A percentile compares a stretch with the other conserved stretches of the same genome.
Conservation (phyloP, 2,113 vertebrate species). For the Steatornis caripensis region DNA sequence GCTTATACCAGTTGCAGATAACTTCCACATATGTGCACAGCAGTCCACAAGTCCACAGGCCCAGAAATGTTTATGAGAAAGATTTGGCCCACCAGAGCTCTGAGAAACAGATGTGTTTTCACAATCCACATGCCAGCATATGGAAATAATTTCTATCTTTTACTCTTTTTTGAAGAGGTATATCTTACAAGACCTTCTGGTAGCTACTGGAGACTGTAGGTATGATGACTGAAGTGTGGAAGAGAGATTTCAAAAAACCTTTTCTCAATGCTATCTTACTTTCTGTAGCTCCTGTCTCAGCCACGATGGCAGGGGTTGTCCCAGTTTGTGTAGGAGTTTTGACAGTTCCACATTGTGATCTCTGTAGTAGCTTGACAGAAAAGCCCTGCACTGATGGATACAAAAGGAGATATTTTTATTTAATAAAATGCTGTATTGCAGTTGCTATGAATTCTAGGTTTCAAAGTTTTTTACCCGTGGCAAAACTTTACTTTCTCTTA, state of each 20-base stretch:
- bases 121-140: slow-evolving; percentile 75
- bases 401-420: slow-evolving; percentile 11
- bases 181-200: slow-evolving; percentile 59
- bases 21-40: slow-evolving; percentile 22
- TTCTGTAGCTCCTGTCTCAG: slow-evolving; percentile 96
- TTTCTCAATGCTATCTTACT: slow-evolving; percentile 79
- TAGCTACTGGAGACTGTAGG: slow-evolving; percentile 41
- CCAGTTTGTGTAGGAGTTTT: slow-evolving; percentile 90
- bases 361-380: slow-evolving; percentile 92
- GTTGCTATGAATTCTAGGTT: neutral
- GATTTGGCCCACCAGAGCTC: slow-evolving; percentile 7
- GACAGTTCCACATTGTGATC: slow-evolving; percentile 96
- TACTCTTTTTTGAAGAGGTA: slow-evolving; percentile 59
- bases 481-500: neutral
- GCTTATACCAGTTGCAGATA: slow-evolving; percentile 10
- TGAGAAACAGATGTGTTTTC: slow-evolving; percentile 13
- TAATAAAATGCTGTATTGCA: neutral
- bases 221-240: neutral
- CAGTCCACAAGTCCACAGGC: slow-evolving; percentile 33
- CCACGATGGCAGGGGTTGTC: slow-evolving; percentile 94
- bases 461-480: neutral
- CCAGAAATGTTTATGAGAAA: slow-evolving; percentile 31
- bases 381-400: slow-evolving; percentile 83
- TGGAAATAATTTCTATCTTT: slow-evolving; percentile 59
- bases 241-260: neutral